Evolutionary conservation across 2,888 invertebrate species (phyloP), one percentile per base, ranked within the genome.

Genomic region (Drosophila affinis): DNA sequence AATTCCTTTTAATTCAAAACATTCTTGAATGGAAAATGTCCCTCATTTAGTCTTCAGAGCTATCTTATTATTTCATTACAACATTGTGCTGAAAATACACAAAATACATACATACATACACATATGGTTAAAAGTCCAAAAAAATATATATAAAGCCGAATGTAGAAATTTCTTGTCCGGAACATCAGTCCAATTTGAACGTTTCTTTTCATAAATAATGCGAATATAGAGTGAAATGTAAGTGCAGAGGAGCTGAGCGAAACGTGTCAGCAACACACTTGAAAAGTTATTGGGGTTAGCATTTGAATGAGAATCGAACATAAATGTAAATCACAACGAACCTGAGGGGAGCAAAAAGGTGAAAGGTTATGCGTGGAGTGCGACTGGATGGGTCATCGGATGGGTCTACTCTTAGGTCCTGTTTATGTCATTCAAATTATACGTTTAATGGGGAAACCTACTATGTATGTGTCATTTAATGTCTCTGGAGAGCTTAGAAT

Each of bases 381-480:
- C 61, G 55, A 49, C 60, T 29, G 29, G 29, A 29, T 29, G 29
- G 29, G 29, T 29, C 63, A 73, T 71, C 57, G 68, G 62, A 74
- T 71, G 83, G 48, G 78, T 74, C 75, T 68, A 64, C 29, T 58
- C 32, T 62, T 56, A 32, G 44, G 44, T 58, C 47, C 65, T 75
- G 77, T 61, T 65, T 68, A 55, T 83, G 81, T 62, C 69, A 77
- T 57, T 48, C 24, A 51, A 78, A 71, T 57, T 65, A 61, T 69
- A 62, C 59, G 27, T 45, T 39, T 24, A 63, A 55, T 58, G 82
- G 62, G 77, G 55, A 85, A 75, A 77, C 75, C 61, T 21, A 17
- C 61, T 24, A 17, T 59, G 62, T 27, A 49, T 62, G 54, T 63
- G 51, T 73, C 67, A 29, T 17, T 44, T 45, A 59, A 32, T 18